phyloP scores from a whole-genome alignment of 2,888 invertebrate species.

The Temnothorax unifasciatus region DNA sequence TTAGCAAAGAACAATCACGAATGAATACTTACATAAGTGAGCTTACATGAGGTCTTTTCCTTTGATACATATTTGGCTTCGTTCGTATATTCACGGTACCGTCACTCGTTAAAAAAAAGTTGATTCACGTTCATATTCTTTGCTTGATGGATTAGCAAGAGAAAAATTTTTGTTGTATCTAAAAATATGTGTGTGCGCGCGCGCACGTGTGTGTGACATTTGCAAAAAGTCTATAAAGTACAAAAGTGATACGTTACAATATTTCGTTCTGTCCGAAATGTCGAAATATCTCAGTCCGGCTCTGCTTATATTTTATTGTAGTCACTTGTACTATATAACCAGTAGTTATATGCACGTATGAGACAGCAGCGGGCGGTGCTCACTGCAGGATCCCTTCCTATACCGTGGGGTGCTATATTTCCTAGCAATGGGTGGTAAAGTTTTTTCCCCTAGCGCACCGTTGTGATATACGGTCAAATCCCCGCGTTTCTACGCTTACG shows the following conservation, averaged over 20 bases:
- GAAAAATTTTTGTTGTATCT: neutral
- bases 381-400: slow-evolving; percentile 60
- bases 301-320: slow-evolving; percentile 69
- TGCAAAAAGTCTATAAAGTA: slow-evolving; percentile 20
- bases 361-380: slow-evolving; percentile 51
- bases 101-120: neutral
- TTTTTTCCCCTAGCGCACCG: slow-evolving; percentile 61
- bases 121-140: neutral
- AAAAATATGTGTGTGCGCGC: neutral
- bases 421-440: slow-evolving; percentile 73
- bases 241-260: slow-evolving; percentile 22
- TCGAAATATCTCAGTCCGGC: slow-evolving; percentile 43
- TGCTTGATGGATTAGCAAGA: neutral
- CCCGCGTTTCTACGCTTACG: slow-evolving; percentile 57
- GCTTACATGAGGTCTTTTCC: no score
- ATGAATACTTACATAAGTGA: neutral
- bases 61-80: neutral
- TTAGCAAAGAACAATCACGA: neutral
- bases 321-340: slow-evolving; percentile 71
- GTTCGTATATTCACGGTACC: neutral
- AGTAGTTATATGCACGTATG: slow-evolving; percentile 68
- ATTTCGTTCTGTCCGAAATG: slow-evolving; percentile 31
- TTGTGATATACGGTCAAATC: slow-evolving; percentile 68
- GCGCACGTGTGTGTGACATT: no score
- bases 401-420: slow-evolving; percentile 73